Evolutionary conservation across 2,888 invertebrate genomes (phyloP), one percentile per base, ranked within the genome.

Genomic region (Cantharis flavilabris): DNA sequence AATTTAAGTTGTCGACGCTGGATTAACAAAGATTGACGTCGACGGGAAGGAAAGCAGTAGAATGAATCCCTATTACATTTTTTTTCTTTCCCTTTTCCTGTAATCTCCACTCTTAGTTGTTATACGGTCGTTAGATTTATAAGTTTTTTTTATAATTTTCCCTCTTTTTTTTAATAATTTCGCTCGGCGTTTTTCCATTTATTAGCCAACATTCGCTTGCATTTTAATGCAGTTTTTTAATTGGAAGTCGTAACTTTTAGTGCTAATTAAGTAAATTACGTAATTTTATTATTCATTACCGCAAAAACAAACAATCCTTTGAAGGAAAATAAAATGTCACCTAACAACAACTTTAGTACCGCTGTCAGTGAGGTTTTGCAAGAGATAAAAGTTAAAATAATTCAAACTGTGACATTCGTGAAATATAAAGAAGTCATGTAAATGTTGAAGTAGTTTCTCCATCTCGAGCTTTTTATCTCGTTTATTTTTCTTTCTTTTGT

Each of bases 401-500:
- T 65, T 65, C 65, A 23, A 65, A 23, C 23, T n/a, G 65, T 65
- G 65, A 65, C 65, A 65, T 65, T 23, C 65, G 65, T 20, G 18
- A 65, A 65, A 65, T 65, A 65, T 65, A 65, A 65, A 65, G 65
- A 65, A 65, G 65, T 65, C 65, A 65, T 20, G 65, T 20, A 18
- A 65, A 65, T 65, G 65, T 65, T 23, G 13, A 65, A 65, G 65
- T 20, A 13, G 20, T 65, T 16, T 30, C 28, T 65, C 65, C 65
- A 18, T 16, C 16, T 16, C 16, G 64, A 33, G 28, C 26, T 33
- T 71, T 67, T 71, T 64, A 62, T 67, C 62, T 26, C 70, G 33
- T 74, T 74, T 70, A 64, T 65, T 74, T 62, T 64, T 62, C 65
- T 71, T 65, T 71, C 67, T 71, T 75, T 75, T 75, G 75, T 75